A percentile compares a stretch with the other conserved stretches of the same genome.
These are phyloP conservation scores for Diaphora mendica DNA, from an alignment of 2,888 invertebrate genomes.

Conservation along the genomic window DNA sequence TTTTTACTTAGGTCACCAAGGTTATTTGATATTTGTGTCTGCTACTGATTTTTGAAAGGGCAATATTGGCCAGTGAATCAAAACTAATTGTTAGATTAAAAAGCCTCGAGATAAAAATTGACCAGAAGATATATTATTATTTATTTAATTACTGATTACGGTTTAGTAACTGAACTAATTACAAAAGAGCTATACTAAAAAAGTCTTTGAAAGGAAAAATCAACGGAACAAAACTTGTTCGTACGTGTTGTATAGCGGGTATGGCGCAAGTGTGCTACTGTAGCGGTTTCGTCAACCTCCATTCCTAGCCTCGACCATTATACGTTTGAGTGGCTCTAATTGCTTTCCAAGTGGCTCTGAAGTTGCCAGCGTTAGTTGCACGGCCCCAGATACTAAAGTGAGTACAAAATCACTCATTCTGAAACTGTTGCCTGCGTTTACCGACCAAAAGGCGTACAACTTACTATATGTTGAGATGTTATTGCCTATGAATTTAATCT, in stretches of 20 bases:
- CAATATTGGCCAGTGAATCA: not conserved
- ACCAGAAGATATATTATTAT: not conserved
- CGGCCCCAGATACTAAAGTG: conserved; percentile 26
- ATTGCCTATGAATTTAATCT: not conserved
- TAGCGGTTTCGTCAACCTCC: conserved; percentile 13
- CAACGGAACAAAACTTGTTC: not conserved
- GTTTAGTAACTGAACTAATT: not conserved
- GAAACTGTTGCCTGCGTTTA: conserved; percentile 22
- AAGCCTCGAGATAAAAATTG: not conserved
- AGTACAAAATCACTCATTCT: conserved; percentile 33
- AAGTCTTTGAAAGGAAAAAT: conserved; percentile 3
- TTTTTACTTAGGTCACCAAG: not conserved
- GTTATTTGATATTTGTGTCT: no score
- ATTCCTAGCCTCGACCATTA: conserved; percentile 46
- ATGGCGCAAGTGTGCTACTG: conserved; percentile 25
- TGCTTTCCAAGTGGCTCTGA: conserved; percentile 53
- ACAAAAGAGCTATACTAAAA: not conserved
- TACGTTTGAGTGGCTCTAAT: conserved; percentile 61
- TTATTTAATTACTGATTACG: not conserved
- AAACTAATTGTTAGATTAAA: not conserved
- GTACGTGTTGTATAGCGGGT: conserved; percentile 4
- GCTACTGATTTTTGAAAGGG: not conserved
- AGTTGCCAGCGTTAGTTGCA: conserved; percentile 42
- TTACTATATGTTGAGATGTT: not conserved
- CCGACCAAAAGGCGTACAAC: not conserved